These are phyloP conservation scores for Leptocoma aspasia DNA, from an alignment of 2,113 vertebrate genomes.

Conservation along the genomic window DNA sequence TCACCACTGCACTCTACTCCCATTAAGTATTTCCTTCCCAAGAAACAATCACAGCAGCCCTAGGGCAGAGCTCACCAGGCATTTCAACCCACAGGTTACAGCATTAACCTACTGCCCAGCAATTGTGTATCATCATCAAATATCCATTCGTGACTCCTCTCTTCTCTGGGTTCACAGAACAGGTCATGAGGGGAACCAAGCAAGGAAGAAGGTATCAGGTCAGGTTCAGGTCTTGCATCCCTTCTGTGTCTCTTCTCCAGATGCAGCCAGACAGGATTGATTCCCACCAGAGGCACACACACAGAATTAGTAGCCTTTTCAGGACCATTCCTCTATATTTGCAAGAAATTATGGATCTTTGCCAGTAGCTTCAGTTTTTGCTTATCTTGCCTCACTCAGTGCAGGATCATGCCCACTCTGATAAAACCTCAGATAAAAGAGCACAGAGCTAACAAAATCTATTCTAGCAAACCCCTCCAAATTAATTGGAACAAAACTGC, in stretches of 20 bases:
- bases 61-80: not conserved
- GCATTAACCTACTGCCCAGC: slow-evolving; percentile 30
- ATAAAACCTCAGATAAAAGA: not conserved
- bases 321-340: not conserved
- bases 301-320: not conserved
- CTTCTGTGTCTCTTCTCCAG: not conserved
- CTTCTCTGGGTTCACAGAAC: not conserved
- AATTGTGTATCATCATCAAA: slow-evolving; percentile 13
- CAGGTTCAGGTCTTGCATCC: not conserved
- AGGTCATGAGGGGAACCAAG: not conserved
- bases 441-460: not conserved
- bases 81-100: not conserved
- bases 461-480: not conserved
- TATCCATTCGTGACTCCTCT: not conserved
- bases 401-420: not conserved
- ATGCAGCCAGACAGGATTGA: not conserved
- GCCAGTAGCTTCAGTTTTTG: not conserved
- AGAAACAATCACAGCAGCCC: not conserved
- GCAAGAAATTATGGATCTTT: not conserved
- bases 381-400: not conserved
- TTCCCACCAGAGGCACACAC: not conserved
- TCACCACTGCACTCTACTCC: not conserved
- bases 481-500: not conserved
- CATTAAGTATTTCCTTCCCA: not conserved
- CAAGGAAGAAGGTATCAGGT: not conserved